Evolutionary conservation across 2,888 invertebrate genomes (phyloP).

Genomic region (Meliscaeva auricollis): DNA sequence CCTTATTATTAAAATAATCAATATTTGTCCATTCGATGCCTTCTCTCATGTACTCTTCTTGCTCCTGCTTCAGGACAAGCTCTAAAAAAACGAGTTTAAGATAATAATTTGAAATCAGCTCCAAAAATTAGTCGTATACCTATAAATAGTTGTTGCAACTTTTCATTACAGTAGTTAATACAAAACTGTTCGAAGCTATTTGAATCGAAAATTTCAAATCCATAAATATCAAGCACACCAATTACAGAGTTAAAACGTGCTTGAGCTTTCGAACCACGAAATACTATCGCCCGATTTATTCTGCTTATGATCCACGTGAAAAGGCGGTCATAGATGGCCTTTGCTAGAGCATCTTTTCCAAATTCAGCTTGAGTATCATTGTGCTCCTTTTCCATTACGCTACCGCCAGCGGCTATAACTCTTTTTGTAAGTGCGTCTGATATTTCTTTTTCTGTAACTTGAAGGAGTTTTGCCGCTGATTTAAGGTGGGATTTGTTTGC

Average conservation of each 20-base stretch:
- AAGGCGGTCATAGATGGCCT: constrained; percentile 97
- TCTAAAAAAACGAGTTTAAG: constrained; percentile 86
- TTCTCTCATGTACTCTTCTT: constrained; percentile 97
- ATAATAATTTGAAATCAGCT: neutral
- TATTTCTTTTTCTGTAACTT: constrained; percentile 88
- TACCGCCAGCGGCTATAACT: constrained; percentile 96
- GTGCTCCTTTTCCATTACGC: constrained; percentile 95
- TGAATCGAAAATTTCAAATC: constrained; percentile 98
- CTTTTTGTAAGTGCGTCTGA: constrained; percentile 92
- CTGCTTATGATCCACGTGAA: constrained; percentile 97
- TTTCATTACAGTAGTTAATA: constrained; percentile 99
- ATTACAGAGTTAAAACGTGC: constrained; percentile 82
- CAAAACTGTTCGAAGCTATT: constrained; percentile 99
- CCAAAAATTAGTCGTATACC: constrained; percentile 84
- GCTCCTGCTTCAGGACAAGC: constrained; percentile 98
- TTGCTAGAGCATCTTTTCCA: constrained; percentile 94
- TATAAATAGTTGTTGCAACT: constrained; percentile 98
- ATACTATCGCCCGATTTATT: constrained; percentile 96
- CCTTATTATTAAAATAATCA: constrained; percentile 98
- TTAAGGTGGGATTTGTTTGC: constrained; percentile 87
- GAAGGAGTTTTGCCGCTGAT: constrained; percentile 87
- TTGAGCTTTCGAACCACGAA: constrained; percentile 85
- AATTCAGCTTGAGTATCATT: constrained; percentile 93
- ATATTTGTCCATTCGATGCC: constrained; percentile 98
- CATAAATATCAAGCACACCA: constrained; percentile 99